A percentile compares a stretch with the other conserved stretches of the same genome.
Evolutionary conservation across 2,797 vertebrate species (phyloP).

Genomic region (Sorex maritimensis): DNA sequence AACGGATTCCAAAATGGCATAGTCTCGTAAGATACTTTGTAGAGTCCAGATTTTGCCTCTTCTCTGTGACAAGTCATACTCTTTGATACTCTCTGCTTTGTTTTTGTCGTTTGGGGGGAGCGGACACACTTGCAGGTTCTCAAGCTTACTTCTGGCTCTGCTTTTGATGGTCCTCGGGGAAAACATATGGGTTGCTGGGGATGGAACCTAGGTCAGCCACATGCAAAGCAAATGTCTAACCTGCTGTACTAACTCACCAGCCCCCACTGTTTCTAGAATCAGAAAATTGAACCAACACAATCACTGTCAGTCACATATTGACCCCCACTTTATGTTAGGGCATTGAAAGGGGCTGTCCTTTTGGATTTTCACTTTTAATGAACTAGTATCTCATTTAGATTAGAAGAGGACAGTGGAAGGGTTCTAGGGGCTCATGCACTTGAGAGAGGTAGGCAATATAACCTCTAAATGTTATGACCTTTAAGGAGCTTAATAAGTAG

Average conservation of each 20-base stretch:
- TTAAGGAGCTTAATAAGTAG: too few relatives aligned
- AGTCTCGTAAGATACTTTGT: slow-evolving; percentile 2
- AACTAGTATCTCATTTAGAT: not conserved
- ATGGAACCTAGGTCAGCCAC: too few relatives aligned
- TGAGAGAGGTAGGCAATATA: not conserved
- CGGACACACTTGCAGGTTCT: too few relatives aligned
- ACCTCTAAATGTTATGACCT: too few relatives aligned
- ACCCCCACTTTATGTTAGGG: not conserved
- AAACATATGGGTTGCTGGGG: too few relatives aligned
- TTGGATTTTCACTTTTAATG: not conserved
- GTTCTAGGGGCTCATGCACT: not conserved
- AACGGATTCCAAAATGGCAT: slow-evolving; percentile 22
- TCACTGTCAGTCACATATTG: not conserved
- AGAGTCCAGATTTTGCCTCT: slow-evolving; percentile 28
- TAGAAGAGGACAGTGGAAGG: not conserved
- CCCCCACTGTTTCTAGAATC: slow-evolving; percentile 33
- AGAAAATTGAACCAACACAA: not conserved
- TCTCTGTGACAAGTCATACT: not conserved
- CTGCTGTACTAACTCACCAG: too few relatives aligned
- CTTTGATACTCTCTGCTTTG: not conserved
- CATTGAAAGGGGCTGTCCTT: too few relatives aligned
- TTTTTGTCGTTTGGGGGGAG: too few relatives aligned
- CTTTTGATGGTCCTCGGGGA: too few relatives aligned
- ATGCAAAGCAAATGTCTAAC: too few relatives aligned
- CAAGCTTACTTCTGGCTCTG: too few relatives aligned